Conservation (phyloP, 2,888 invertebrate genomes). For the Cheiracanthium punctorium region DNA sequence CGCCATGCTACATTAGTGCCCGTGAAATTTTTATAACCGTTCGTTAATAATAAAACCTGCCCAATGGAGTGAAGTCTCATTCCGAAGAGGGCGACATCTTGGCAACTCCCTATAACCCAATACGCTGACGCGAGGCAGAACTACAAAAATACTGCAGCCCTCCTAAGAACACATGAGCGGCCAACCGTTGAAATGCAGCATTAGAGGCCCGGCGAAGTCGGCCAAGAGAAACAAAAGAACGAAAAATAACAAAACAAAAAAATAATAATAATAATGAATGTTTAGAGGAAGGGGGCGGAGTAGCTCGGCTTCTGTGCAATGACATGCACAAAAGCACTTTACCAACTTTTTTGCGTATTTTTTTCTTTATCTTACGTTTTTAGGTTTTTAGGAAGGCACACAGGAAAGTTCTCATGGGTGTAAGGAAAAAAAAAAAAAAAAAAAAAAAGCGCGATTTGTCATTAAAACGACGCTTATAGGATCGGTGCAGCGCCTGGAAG, state of each 20-base stretch:
- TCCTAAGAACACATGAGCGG: neutral
- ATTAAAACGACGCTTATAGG: too few species aligned
- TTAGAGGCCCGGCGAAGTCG: neutral
- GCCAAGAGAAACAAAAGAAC: slow-evolving; percentile 2
- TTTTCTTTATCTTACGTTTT: too few species aligned
- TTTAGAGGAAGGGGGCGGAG: neutral
- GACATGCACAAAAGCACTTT: neutral
- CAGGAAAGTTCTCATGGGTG: too few species aligned
- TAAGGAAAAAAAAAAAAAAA: too few species aligned
- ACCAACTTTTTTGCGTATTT: neutral
- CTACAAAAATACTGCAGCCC: neutral
- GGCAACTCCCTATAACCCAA: neutral
- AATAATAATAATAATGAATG: neutral
- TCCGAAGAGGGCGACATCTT: neutral
- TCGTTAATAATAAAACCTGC: slow-evolving; percentile 6
- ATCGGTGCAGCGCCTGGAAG: too few species aligned
- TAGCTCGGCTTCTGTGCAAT: neutral
- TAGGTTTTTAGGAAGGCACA: too few species aligned
- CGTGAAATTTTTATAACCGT: slow-evolving; percentile 4
- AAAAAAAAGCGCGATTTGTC: too few species aligned
- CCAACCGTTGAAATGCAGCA: slow-evolving; percentile 4
- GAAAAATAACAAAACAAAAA: neutral
- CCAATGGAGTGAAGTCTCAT: slow-evolving; percentile 7
- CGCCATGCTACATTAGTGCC: neutral
- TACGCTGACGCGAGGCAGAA: neutral